Evolutionary conservation across 2,888 invertebrate species (phyloP).

Genomic region (Argyresthia goedartella): DNA sequence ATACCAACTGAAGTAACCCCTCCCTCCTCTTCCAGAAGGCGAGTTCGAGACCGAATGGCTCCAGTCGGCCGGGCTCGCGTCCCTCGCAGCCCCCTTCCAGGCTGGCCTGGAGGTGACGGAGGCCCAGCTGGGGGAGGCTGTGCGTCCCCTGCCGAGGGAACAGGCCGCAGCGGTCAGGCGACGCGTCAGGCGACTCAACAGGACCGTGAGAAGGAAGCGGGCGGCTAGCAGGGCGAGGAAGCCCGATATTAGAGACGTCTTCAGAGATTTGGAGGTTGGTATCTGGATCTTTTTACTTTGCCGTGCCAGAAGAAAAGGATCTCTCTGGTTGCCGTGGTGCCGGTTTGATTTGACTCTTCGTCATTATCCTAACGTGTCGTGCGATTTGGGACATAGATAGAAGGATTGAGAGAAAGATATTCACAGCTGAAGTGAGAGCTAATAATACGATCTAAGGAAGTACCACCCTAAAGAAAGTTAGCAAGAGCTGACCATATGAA

Average conservation of each 20-base stretch:
- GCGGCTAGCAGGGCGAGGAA: slow-evolving; percentile 72
- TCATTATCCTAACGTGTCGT: too few relatives aligned
- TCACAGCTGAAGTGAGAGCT: too few relatives aligned
- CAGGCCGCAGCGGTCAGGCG: slow-evolving; percentile 84
- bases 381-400: too few relatives aligned
- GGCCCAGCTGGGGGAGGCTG: slow-evolving; percentile 73
- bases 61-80: slow-evolving; percentile 78
- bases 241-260: slow-evolving; percentile 86
- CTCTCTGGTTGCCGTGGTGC: background rate
- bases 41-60: slow-evolving; percentile 85
- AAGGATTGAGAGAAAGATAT: too few relatives aligned
- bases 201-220: slow-evolving; percentile 76
- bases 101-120: slow-evolving; percentile 77
- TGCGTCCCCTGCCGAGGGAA: slow-evolving; percentile 74
- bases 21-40: slow-evolving; percentile 67
- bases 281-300: background rate
- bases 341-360: background rate
- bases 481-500: too few relatives aligned
- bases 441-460: too few relatives aligned
- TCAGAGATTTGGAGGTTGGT: slow-evolving; percentile 84
- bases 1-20: too few relatives aligned
- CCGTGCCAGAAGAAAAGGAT: background rate
- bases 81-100: slow-evolving; percentile 78
- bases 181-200: slow-evolving; percentile 81
- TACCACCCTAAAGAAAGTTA: too few relatives aligned